phyloP scores from a whole-genome alignment of 1,140 invertebrate species.

The Ceratosolen fusciceps region DNA sequence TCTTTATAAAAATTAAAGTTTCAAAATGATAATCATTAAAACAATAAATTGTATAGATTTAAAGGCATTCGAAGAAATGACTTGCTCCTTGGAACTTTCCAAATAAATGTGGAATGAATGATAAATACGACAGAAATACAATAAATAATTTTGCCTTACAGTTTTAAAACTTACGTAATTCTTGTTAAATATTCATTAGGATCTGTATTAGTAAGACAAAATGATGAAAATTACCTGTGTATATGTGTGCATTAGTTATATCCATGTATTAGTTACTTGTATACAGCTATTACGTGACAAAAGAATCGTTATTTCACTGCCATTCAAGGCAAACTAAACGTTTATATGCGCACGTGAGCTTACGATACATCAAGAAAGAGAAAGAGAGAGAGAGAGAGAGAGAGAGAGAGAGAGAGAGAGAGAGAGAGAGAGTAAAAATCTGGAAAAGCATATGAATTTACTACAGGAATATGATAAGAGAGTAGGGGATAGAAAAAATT shows the following conservation, averaged over 20 bases:
- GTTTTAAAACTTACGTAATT: background rate
- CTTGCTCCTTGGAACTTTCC: background rate
- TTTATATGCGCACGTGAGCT: too few relatives aligned
- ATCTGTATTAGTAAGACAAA: background rate
- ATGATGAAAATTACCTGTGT: constrained; percentile 6
- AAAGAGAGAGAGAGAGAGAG: constrained; percentile 2
- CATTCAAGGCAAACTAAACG: background rate
- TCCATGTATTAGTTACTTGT: background rate
- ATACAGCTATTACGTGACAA: constrained; percentile 9
- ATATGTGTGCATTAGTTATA: background rate
- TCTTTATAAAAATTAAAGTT: too few relatives aligned
- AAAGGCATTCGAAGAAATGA: background rate
- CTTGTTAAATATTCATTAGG: constrained; percentile 11
- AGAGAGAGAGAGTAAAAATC: background rate
- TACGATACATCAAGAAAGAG: too few relatives aligned
- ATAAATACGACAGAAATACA: background rate
- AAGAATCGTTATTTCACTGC: background rate
- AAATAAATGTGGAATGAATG: background rate
- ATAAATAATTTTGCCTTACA: background rate
- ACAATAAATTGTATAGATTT: background rate
- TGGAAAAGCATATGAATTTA: too few relatives aligned
- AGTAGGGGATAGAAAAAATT: background rate
- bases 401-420: background rate
- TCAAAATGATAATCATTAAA: background rate
- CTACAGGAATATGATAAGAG: background rate